Evolutionary conservation across 2,888 invertebrate genomes (phyloP), one percentile per base, ranked within the genome.

Genomic region (Phoronis australis): DNA sequence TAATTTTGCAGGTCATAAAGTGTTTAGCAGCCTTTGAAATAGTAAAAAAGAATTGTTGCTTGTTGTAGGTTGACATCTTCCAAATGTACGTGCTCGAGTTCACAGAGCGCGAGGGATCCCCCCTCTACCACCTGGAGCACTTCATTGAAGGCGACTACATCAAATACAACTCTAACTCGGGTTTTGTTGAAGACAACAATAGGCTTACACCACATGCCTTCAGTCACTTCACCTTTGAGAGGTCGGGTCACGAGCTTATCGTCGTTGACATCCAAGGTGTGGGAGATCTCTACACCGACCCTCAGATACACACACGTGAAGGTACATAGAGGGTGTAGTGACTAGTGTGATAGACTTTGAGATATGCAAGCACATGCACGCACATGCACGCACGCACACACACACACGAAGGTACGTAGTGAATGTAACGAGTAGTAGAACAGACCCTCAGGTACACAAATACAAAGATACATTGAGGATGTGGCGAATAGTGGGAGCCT

Each of bases 181-280:
- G 82, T 35, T 82, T 81, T 66, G 82, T 82, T 2, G 78, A 78
- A 18, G 79, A 79, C 26, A 66, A 64, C 27, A 58, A 75, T 22
- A 64, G 82, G 37, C 72, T 76, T 44, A 82, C 82, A 2, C 82
- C 82, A 35, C 81, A 81, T 75, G 81, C 82, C 12, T 81, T 82
- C 68, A 81, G 81, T 59, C 82, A 82, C 66, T 82, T 82, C 65
- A 82, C 82, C 1, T 82, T 82, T 73, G 82, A 82, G 66, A 69
- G 80, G 45, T 81, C 81, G n/a, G 82, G 81, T 5, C 82, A 82
- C 65, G 78, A 80, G 63, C 59, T 82, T 65, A 80, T 82, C 51
- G 80, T 82, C 3, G 82, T 82, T 27, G 82, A 82, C 62, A 77
- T 82, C 48, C 82, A 82, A 64, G 82, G 82, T 18, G 82, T 82